These are phyloP conservation scores for Carabus problematicus DNA, from an alignment of 2,888 invertebrate genomes.

Conservation along the genomic window DNA sequence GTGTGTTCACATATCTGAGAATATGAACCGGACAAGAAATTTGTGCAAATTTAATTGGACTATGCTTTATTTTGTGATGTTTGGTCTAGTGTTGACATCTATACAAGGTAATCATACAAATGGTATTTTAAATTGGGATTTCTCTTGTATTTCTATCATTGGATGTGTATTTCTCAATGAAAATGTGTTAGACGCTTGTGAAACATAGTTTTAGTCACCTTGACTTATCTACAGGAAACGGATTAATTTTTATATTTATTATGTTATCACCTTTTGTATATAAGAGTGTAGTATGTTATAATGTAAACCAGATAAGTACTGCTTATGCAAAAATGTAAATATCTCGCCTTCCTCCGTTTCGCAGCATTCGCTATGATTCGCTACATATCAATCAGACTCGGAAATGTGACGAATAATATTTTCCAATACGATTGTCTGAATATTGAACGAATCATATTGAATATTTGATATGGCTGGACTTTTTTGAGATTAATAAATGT, in stretches of 20 bases:
- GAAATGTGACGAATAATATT: no score
- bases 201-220: no score
- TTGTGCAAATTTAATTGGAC: conserved; percentile 49
- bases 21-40: conserved; percentile 52
- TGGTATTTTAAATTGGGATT: conserved; percentile 50
- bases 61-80: conserved; percentile 52
- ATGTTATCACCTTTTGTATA: conserved; percentile 42
- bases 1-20: conserved; percentile 44
- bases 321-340: conserved; percentile 6
- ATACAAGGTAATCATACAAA: conserved; percentile 53
- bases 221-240: no score
- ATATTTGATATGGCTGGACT: no score
- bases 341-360: no score
- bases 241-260: conserved; percentile 21
- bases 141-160: conserved; percentile 4
- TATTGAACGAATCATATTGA: no score
- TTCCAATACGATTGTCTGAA: no score
- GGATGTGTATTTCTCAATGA: no score
- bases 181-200: no score
- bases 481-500: no score
- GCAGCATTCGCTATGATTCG: no score
- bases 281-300: not conserved
- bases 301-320: conserved; percentile 37
- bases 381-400: no score
- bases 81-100: conserved; percentile 55